Evolutionary conservation across 2,113 vertebrate species (phyloP).

Genomic region (Phalacrocorax carbo): DNA sequence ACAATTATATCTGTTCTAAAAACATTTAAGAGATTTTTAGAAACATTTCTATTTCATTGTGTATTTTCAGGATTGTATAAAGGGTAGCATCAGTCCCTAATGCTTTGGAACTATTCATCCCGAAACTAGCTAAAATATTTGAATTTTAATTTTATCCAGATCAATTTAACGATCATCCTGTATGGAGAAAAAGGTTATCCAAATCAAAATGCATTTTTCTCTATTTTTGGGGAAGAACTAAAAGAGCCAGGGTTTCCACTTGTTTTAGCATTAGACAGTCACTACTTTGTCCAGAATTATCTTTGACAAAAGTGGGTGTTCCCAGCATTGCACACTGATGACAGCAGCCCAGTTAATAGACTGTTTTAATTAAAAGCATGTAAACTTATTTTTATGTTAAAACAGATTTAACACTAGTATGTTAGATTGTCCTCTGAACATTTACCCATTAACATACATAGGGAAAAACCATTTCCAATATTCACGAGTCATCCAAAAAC

Average conservation of each 20-base stretch:
- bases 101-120: background rate
- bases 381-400: background rate
- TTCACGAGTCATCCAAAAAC: background rate
- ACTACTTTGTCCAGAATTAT: background rate
- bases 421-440: background rate
- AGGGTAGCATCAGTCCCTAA: background rate
- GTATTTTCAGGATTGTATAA: background rate
- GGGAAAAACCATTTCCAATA: background rate
- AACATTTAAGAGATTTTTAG: background rate
- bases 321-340: background rate
- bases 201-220: background rate
- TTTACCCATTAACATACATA: background rate
- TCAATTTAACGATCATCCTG: background rate
- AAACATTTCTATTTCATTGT: background rate
- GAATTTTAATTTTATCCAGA: background rate
- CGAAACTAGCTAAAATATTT: background rate
- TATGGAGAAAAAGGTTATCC: background rate
- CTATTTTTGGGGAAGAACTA: background rate
- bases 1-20: background rate
- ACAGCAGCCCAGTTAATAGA: background rate
- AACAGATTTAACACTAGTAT: background rate
- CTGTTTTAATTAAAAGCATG: background rate
- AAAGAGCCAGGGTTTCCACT: background rate
- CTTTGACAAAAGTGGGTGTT: background rate
- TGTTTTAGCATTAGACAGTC: background rate